Evolutionary conservation across 2,113 vertebrate species (phyloP).

Genomic region (Indri indri): DNA sequence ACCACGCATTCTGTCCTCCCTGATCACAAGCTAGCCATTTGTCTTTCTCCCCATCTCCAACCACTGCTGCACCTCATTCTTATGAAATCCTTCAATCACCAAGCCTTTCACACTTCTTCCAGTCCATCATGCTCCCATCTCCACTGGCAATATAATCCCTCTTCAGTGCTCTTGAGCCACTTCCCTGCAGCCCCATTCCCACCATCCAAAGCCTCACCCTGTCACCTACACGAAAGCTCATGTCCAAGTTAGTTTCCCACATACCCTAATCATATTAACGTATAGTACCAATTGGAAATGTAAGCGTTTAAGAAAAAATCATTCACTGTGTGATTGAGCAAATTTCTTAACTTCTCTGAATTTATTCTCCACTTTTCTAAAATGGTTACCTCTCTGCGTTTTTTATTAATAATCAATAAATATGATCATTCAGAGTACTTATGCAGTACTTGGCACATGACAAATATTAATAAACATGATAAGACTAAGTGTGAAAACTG

Average conservation of each 20-base stretch:
- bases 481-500: neutral
- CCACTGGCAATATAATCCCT: neutral
- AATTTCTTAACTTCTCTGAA: constrained; percentile 22
- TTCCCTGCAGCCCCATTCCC: neutral
- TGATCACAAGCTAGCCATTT: neutral
- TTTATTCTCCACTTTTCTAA: neutral
- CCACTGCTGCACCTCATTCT: neutral
- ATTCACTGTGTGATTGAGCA: neutral
- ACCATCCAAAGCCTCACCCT: neutral
- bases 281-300: neutral
- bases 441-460: neutral
- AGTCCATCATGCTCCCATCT: neutral
- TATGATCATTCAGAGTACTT: neutral
- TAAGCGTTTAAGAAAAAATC: neutral
- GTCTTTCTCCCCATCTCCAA: neutral
- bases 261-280: neutral
- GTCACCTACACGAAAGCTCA: neutral
- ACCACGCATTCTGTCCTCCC: neutral
- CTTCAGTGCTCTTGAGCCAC: neutral
- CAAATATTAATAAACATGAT: neutral
- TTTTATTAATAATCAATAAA: neutral
- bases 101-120: neutral
- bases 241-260: neutral
- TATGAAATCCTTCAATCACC: neutral
- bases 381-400: neutral